Evolutionary conservation across 2,113 vertebrate species (phyloP).

Genomic region (Arvicanthis niloticus): DNA sequence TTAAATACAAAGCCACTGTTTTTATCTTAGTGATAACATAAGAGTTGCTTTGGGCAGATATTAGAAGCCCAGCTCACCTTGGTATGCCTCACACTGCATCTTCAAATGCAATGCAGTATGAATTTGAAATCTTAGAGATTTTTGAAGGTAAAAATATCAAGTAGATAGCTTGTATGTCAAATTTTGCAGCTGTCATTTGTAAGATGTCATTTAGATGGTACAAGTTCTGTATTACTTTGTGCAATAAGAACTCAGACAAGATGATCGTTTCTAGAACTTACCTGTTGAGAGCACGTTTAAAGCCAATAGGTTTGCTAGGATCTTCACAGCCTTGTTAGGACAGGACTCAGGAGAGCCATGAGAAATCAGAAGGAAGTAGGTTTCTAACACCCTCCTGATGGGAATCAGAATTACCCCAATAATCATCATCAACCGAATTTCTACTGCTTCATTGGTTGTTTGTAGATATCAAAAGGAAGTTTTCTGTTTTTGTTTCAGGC

Average conservation of each 20-base stretch:
- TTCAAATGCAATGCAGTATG: fast-evolving
- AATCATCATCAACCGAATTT: no score
- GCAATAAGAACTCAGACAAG: not conserved
- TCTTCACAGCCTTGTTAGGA: not conserved
- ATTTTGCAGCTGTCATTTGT: not conserved
- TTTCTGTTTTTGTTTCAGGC: conserved; percentile 67
- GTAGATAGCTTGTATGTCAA: not conserved
- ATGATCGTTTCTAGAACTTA: not conserved
- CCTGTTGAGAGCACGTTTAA: not conserved
- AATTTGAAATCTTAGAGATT: not conserved
- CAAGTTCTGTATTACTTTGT: not conserved
- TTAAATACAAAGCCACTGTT: not conserved
- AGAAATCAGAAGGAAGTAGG: not conserved
- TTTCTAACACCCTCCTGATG: no score
- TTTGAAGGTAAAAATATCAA: not conserved
- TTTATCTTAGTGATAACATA: not conserved
- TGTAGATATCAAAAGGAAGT: not conserved
- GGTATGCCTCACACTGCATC: not conserved
- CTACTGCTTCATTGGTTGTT: not conserved
- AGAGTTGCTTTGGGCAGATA: not conserved
- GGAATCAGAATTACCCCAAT: not conserved
- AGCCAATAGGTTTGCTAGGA: not conserved
- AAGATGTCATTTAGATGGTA: not conserved
- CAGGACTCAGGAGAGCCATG: not conserved
- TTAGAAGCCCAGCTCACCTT: not conserved